Base-by-base conservation (phyloP, 2,797 vertebrate species). In the Arctocebus calabarensis region DNA sequence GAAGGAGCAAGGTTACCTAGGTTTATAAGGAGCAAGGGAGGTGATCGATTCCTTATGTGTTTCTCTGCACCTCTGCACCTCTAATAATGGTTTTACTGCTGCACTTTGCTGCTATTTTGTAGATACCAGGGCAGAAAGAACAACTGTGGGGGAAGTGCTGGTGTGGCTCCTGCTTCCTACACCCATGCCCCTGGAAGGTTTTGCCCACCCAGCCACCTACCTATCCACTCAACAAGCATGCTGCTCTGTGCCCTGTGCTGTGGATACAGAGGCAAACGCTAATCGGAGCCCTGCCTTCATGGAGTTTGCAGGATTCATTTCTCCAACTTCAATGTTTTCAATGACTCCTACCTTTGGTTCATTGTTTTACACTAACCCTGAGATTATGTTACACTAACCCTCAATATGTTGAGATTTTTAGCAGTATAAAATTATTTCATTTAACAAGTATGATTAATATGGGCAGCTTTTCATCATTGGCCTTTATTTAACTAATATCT, bases 111-210 rank as follows among this genome's bases (percentile, higher is more conserved):
- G 43, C 37, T 81, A 27, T 34, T 66, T 81, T 78, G 57, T 74
- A 93, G 86, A 62, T 82, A 78, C 25, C 10, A 19, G 22, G 29
- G 32, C 40, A 94, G 73, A 96, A 75, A 68, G 84, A 70, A 59
- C 22, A 14, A 79, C 17, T 7, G 5, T 5, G 4, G 59, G 79
- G 91, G 37, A 90, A 85, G 68, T 43, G 14, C 55, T 37, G 27
- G 23, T 45, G 37, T 29, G 40, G 57, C 16, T 68, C 17, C 3
- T 81, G 45, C 79, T 86, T 90, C 77, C 79, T 37, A 37, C 29
- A 22, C 13, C 82, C 14, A 19, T 13, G 1, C 6, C 11, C 70
- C 20, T 11, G 29, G n/a, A 25, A 13, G 37, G 29, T 55, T 20
- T 20, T n/a, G 48, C 5, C 34, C 32, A 43, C 25, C 52, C 11